Conservation (phyloP, 2,888 invertebrate species). For the Ichneumoninae sp. region DNA sequence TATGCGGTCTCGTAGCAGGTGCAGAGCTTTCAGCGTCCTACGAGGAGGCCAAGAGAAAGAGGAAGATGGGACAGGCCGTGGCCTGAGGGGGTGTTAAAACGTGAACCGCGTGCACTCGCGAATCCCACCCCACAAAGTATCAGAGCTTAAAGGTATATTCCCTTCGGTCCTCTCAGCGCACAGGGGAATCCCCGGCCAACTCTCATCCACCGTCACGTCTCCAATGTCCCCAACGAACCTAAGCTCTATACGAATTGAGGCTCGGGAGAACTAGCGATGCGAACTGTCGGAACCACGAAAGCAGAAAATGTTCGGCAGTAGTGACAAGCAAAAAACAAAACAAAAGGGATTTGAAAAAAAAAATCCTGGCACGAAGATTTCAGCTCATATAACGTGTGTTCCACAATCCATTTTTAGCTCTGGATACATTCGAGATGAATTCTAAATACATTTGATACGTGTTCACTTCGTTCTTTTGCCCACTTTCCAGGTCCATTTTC, state of each 20-base stretch:
- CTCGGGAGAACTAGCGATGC: background rate
- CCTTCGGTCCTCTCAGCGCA: conserved; percentile 1
- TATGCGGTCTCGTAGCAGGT: conserved; percentile 31
- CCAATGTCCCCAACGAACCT: conserved; percentile 11
- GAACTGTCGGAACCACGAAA: conserved; percentile 16
- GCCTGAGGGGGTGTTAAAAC: conserved; percentile 55
- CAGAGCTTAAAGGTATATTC: conserved; percentile 23
- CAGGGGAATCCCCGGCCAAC: conserved; percentile 20
- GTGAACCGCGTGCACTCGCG: conserved; percentile 49
- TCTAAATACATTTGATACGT: too few species aligned
- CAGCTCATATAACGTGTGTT: too few species aligned
- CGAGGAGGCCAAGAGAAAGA: conserved; percentile 11
- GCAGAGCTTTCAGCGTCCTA: conserved; percentile 36
- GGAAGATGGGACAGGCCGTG: conserved; percentile 26
- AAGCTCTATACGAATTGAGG: conserved; percentile 6
- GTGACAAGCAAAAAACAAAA: background rate
- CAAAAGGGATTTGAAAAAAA: background rate
- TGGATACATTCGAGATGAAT: too few species aligned
- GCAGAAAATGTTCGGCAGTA: conserved; percentile 14
- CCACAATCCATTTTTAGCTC: too few species aligned
- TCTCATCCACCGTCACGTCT: conserved; percentile 28
- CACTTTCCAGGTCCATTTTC: too few species aligned
- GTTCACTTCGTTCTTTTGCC: too few species aligned
- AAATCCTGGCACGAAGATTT: background rate
- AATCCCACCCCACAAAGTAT: conserved; percentile 22